Conservation (phyloP, 1,140 invertebrate species). For the Listronotus bonariensis region DNA sequence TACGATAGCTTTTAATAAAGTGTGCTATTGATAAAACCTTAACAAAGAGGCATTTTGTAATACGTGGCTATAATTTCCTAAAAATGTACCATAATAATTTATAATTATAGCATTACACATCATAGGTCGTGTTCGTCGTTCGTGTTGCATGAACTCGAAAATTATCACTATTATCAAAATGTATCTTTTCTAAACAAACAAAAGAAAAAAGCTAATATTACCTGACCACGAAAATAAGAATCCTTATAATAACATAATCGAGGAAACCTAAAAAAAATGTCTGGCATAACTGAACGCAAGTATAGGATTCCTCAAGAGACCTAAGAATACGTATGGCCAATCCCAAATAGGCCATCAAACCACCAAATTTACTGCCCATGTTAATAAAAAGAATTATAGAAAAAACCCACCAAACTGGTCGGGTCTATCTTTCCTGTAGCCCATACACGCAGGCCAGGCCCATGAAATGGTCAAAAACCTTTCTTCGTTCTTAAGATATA, state of each 20-base stretch:
- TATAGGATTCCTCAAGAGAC: neutral
- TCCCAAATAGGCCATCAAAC: conserved; percentile 11
- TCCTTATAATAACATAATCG: conserved; percentile 17
- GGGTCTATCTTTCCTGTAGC: neutral
- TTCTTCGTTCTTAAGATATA: too few relatives aligned
- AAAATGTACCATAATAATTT: too few relatives aligned
- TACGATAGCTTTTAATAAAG: too few relatives aligned
- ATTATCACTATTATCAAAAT: neutral
- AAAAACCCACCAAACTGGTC: conserved; percentile 15
- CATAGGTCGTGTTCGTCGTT: too few relatives aligned
- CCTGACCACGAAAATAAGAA: neutral
- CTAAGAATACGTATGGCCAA: conserved; percentile 15
- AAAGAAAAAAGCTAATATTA: neutral
- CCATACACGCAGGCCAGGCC: too few relatives aligned
- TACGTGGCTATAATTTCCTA: too few relatives aligned
- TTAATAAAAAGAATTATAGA: conserved; percentile 26
- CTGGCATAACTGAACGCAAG: conserved; percentile 1
- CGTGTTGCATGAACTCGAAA: neutral
- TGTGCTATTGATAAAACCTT: too few relatives aligned
- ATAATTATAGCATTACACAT: too few relatives aligned
- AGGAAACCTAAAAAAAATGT: conserved; percentile 14
- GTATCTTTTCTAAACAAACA: neutral
- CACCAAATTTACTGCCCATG: conserved; percentile 19
- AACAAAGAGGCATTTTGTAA: too few relatives aligned
- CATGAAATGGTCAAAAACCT: too few relatives aligned